These are phyloP conservation scores for Perithous albicinctus DNA, from an alignment of 2,888 invertebrate genomes.

Conservation along the genomic window DNA sequence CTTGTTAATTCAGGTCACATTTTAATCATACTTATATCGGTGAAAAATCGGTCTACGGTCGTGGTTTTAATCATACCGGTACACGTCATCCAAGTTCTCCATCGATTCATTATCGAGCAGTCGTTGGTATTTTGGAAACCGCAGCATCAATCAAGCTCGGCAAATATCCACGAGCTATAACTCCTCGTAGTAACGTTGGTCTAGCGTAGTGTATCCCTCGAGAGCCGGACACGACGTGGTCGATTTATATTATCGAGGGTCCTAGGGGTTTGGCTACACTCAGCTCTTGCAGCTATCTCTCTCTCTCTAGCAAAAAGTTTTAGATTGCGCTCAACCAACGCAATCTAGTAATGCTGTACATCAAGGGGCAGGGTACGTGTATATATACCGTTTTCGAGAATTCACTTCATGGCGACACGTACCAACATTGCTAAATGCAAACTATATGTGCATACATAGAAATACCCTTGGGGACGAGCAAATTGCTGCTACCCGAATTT, in stretches of 20 bases:
- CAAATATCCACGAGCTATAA: conserved; percentile 55
- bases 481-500: conserved; percentile 49
- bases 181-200: conserved; percentile 42
- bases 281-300: conserved; percentile 40
- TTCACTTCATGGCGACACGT: conserved; percentile 44
- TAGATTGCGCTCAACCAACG: conserved; percentile 61
- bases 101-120: conserved; percentile 56
- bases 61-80: no score
- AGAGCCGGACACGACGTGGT: conserved; percentile 63
- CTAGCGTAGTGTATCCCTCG: conserved; percentile 51
- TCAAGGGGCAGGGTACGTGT: background rate
- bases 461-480: conserved; percentile 47
- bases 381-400: conserved; percentile 58
- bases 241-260: conserved; percentile 65
- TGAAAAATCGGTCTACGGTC: no score
- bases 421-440: conserved; percentile 45
- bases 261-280: conserved; percentile 32
- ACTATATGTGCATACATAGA: conserved; percentile 44
- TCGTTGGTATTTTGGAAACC: conserved; percentile 60
- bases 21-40: background rate
- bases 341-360: conserved; percentile 49
- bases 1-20: no score
- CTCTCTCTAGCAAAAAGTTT: conserved; percentile 57
- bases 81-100: background rate
- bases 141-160: conserved; percentile 62